Conservation (phyloP, 1,140 invertebrate genomes). For the Drosophila ananassae region DNA sequence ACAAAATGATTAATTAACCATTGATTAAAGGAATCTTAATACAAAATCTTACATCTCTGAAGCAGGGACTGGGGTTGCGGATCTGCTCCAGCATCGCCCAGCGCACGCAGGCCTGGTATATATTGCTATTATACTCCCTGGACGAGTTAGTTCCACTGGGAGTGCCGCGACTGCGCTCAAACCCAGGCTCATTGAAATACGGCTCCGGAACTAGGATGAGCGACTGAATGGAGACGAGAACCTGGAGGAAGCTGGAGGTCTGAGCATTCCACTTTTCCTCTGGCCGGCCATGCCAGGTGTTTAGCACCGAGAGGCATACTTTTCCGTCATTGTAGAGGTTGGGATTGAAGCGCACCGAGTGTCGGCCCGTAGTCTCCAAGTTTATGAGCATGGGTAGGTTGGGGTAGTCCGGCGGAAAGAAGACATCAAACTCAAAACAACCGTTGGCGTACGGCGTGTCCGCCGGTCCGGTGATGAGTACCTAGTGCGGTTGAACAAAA, state of each 20-base stretch:
- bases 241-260: constrained; percentile 97
- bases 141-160: constrained; percentile 94
- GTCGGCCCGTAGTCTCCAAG: constrained; percentile 96
- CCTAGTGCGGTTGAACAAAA: constrained; percentile 85
- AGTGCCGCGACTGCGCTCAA: constrained; percentile 95
- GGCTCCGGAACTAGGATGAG: constrained; percentile 97
- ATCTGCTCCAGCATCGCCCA: constrained; percentile 99
- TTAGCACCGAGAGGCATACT: constrained; percentile 97
- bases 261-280: constrained; percentile 99
- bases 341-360: constrained; percentile 97
- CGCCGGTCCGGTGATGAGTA: constrained; percentile 95
- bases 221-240: constrained; percentile 98
- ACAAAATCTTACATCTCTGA: constrained; percentile 90
- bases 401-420: constrained; percentile 95
- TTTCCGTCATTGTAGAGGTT: constrained; percentile 99
- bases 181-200: constrained; percentile 99
- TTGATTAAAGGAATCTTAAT: background rate
- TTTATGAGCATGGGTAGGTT: constrained; percentile 94
- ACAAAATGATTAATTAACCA: background rate
- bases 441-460: constrained; percentile 96
- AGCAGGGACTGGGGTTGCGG: constrained; percentile 95
- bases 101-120: constrained; percentile 96
- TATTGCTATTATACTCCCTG: constrained; percentile 97
- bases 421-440: constrained; percentile 96
- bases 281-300: constrained; percentile 99